Percentiles rank a stretch among this genome's conserved stretches.
phyloP scores from a whole-genome alignment of 2,888 invertebrate genomes.

The Nemotelus nigrinus region DNA sequence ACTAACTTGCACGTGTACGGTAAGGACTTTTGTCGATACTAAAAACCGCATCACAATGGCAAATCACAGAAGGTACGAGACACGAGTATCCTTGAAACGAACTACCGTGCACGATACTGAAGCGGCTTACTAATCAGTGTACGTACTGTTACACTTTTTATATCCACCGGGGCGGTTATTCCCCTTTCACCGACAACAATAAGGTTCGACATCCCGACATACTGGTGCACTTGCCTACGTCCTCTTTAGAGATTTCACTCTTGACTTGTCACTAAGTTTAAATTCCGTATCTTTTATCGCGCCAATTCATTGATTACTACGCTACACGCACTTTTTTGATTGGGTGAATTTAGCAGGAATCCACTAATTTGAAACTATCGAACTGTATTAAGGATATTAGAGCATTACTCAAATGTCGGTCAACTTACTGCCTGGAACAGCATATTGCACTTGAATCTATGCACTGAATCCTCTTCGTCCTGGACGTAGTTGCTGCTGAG shows the following conservation, averaged over 20 bases:
- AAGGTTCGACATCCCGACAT: conserved; percentile 36
- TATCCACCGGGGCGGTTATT: conserved; percentile 38
- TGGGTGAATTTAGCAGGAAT: too few species aligned
- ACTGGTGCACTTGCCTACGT: conserved; percentile 24
- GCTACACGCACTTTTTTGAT: background rate
- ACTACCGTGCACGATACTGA: background rate
- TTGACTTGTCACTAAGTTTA: conserved; percentile 1
- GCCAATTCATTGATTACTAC: conserved; percentile 31
- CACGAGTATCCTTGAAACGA: background rate
- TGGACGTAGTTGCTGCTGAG: too few species aligned
- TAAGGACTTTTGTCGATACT: conserved; percentile 12
- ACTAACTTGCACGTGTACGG: background rate
- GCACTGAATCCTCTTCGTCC: too few species aligned
- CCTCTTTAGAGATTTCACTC: conserved; percentile 6
- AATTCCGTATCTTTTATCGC: conserved; percentile 21
- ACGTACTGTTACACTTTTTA: conserved; percentile 28
- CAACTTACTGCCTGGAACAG: too few species aligned
- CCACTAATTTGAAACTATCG: too few species aligned
- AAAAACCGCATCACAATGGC: conserved; percentile 37
- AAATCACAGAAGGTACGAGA: background rate
- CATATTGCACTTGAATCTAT: too few species aligned
- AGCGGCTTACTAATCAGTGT: conserved; percentile 16
- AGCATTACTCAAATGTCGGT: too few species aligned
- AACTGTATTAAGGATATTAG: too few species aligned
- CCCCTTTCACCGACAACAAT: conserved; percentile 19